phyloP scores from a whole-genome alignment of 2,797 vertebrate species.

The Sternarchorhynchus goeldii region DNA sequence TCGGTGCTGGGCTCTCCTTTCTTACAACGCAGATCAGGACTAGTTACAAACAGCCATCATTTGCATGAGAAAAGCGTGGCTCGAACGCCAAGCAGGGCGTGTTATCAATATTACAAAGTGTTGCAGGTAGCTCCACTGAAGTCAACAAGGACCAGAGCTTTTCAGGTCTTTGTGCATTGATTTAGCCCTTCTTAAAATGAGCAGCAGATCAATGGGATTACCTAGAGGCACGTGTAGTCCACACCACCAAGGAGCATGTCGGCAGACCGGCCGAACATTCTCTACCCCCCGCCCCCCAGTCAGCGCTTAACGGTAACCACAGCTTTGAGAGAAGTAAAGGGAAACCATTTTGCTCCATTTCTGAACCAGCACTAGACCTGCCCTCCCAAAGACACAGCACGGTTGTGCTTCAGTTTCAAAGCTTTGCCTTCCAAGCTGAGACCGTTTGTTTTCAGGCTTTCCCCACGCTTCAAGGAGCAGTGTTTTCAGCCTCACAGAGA shows the following conservation, averaged over 20 bases:
- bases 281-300: background rate
- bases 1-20: constrained; percentile 57
- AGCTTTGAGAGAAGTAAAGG: constrained; percentile 28
- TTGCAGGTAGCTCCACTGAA: constrained; percentile 76
- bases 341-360: constrained; percentile 13
- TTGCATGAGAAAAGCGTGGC: constrained; percentile 58
- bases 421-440: background rate
- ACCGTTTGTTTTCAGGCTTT: background rate
- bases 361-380: background rate
- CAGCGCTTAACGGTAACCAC: constrained; percentile 1
- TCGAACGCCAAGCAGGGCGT: constrained; percentile 65
- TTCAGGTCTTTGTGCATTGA: constrained; percentile 78
- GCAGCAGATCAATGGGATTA: constrained; percentile 83
- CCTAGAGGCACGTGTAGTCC: constrained; percentile 77
- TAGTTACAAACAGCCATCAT: constrained; percentile 62
- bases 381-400: background rate
- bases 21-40: constrained; percentile 70
- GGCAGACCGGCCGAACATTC: constrained; percentile 32
- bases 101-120: constrained; percentile 80
- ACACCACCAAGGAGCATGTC: constrained; percentile 64
- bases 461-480: background rate
- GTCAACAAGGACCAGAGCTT: constrained; percentile 75
- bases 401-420: constrained; percentile 2
- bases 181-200: constrained; percentile 80
- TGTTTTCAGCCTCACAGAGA: background rate